These are phyloP conservation scores for Anthrax anthrax DNA, from an alignment of 2,888 invertebrate species.

Conservation along the genomic window DNA sequence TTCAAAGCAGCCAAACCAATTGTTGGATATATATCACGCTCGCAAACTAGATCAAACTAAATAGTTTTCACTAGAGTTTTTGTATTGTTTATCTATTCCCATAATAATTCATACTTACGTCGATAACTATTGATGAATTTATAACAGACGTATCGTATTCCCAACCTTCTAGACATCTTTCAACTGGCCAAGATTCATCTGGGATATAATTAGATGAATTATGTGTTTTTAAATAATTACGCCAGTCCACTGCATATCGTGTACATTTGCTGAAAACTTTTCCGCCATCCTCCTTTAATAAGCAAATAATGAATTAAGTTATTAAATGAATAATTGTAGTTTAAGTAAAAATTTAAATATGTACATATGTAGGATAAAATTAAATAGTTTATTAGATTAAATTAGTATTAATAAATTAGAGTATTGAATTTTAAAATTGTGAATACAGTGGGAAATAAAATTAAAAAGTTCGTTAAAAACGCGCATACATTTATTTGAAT, in stretches of 20 bases:
- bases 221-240: constrained; percentile 33
- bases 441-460: no score
- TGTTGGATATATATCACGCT: constrained; percentile 73
- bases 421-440: no score
- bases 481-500: no score
- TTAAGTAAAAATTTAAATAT: no score
- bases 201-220: constrained; percentile 28
- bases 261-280: constrained; percentile 52
- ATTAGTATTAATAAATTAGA: no score
- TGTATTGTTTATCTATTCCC: neutral
- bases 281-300: constrained; percentile 28
- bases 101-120: constrained; percentile 43
- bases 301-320: no score
- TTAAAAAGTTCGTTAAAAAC: no score
- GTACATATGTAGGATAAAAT: no score
- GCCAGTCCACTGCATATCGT: constrained; percentile 62
- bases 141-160: constrained; percentile 58
- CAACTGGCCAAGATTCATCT: constrained; percentile 46
- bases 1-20: constrained; percentile 75
- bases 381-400: no score
- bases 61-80: constrained; percentile 19
- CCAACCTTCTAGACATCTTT: constrained; percentile 63
- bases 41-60: constrained; percentile 83
- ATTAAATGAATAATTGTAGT: constrained; percentile 12
- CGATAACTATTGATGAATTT: constrained; percentile 67